Percentiles rank a stretch among this genome's conserved stretches.
These are phyloP conservation scores for Vanessa atalanta DNA, from an alignment of 1,140 invertebrate species.

Conservation along the genomic window DNA sequence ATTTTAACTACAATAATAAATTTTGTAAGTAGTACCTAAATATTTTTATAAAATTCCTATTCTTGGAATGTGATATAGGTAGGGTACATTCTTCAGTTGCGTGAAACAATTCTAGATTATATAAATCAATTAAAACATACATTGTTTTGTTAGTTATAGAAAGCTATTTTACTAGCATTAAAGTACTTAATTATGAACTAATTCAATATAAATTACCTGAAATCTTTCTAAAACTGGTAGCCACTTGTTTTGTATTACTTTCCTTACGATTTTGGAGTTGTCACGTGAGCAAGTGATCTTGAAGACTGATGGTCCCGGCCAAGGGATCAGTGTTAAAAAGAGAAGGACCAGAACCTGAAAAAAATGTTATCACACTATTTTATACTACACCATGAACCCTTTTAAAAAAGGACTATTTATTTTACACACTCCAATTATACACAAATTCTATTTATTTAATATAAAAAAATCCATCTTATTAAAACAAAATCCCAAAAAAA, in stretches of 20 bases:
- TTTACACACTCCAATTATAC: too few relatives aligned
- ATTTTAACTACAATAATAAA: neutral
- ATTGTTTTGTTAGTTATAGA: neutral
- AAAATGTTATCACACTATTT: slow-evolving; percentile 1
- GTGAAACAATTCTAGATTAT: neutral
- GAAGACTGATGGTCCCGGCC: slow-evolving; percentile 92
- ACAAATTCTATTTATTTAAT: too few relatives aligned
- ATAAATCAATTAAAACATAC: neutral
- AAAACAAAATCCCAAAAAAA: neutral
- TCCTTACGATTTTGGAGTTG: slow-evolving; percentile 92
- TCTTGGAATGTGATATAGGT: neutral
- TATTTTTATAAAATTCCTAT: slow-evolving; percentile 1
- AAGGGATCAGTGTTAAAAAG: slow-evolving; percentile 90
- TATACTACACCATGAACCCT: neutral
- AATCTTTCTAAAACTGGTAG: slow-evolving; percentile 92
- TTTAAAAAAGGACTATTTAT: too few relatives aligned
- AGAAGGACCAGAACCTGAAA: slow-evolving; percentile 88
- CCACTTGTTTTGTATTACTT: slow-evolving; percentile 95
- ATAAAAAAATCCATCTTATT: too few relatives aligned
- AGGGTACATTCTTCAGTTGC: neutral
- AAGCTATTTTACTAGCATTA: neutral
- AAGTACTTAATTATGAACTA: neutral
- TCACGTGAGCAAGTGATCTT: slow-evolving; percentile 93
- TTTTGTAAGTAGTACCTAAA: slow-evolving; percentile 56
- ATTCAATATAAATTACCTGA: slow-evolving; percentile 74